Percentiles rank a stretch among this genome's conserved stretches.
phyloP scores from a whole-genome alignment of 2,113 vertebrate genomes.

The Smithornis capensis region DNA sequence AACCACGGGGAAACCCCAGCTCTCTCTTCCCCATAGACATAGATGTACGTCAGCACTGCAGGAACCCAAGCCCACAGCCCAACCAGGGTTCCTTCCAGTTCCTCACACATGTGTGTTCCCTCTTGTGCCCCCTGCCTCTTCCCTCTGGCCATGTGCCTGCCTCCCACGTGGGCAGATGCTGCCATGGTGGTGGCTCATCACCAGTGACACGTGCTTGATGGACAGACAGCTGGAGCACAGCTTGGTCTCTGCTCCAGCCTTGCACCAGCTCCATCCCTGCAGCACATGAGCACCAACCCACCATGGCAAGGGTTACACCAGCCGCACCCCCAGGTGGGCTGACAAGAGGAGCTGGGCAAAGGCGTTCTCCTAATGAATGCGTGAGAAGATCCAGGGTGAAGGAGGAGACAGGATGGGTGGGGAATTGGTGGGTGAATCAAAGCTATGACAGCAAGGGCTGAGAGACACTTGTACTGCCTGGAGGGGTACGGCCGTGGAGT shows the following conservation, averaged over 20 bases:
- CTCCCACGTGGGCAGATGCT: not conserved
- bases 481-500: not conserved
- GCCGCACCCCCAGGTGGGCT: not conserved
- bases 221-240: not conserved
- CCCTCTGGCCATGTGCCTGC: not conserved
- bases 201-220: rapidly evolving
- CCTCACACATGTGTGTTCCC: rapidly evolving
- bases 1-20: not conserved
- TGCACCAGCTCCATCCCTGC: not conserved
- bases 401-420: conserved; percentile 35
- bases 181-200: not conserved
- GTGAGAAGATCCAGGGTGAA: not conserved
- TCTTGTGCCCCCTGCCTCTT: not conserved
- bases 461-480: not conserved
- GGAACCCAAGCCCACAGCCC: not conserved
- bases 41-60: not conserved
- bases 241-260: not conserved
- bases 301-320: not conserved
- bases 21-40: not conserved
- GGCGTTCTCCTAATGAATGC: not conserved
- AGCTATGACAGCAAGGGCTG: not conserved
- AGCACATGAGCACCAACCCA: not conserved
- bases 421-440: not conserved
- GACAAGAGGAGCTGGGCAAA: not conserved
- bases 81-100: not conserved